Evolutionary conservation across 1,140 invertebrate species (phyloP), one percentile per base, ranked within the genome.

Genomic region (Battus philenor): DNA sequence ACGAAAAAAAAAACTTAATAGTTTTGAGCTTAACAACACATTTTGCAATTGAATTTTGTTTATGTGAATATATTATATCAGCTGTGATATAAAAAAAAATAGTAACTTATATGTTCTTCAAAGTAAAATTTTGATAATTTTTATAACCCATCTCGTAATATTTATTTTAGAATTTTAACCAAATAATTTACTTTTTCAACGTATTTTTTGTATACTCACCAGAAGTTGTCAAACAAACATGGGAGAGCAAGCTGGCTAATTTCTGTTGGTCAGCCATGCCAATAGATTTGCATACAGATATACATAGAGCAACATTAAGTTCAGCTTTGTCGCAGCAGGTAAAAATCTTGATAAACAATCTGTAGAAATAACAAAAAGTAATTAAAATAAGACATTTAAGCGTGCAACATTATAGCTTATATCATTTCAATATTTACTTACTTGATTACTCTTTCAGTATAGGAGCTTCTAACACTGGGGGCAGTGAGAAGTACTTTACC

Each of bases 401-500:
- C 4, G 9, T 1, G 8, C 4, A 16, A 17, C 22, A 8, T 0
- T 39, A 20, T 13, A 22, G 17, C 8, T 26, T n/a, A 41, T 11
- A 48, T 29, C 7, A 44, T 29, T 13, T 27, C 1, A 15, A 24
- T 17, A 17, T 13, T 22, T 41, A 68, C 68, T 75, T 61, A 87
- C 83, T 81, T 84, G 30, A 87, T 71, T 16, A 97, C 91, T 57
- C 91, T 89, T 8, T 91, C 92, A 2, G 92, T 90, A 68, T 95
- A 97, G 8, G 90, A 87, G 48, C 91, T 89, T 13, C 73, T 66
- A 4, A 68, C 69, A 31, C 87, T 89, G 0, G 94, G 90, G 3
- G 93, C 91, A 0, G 91, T 91, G 10, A 97, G 78, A 6, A 97
- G 75, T 9, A 97, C 87, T 31, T 92, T 92, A 0, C 93, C 90